Conservation (phyloP, 2,113 vertebrate species). For the Tapirus terrestris region DNA sequence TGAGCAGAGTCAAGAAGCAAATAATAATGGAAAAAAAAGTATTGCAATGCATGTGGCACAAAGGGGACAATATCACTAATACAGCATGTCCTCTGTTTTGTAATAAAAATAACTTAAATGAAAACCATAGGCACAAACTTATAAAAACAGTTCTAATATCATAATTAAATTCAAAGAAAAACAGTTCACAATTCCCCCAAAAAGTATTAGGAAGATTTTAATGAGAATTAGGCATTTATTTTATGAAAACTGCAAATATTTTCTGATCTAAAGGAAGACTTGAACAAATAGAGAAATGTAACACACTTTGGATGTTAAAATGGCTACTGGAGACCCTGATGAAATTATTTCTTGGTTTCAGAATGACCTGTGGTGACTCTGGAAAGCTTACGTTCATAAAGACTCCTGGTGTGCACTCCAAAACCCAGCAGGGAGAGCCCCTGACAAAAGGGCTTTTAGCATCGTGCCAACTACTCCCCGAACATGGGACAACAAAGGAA, state of each 20-base stretch:
- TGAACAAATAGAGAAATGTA: not conserved
- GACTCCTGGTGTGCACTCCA: too few relatives aligned
- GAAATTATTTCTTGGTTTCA: not conserved
- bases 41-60: too few relatives aligned
- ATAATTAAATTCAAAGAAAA: not conserved
- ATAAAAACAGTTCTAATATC: not conserved
- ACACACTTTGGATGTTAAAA: not conserved
- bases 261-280: not conserved
- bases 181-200: not conserved
- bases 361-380: not conserved
- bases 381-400: too few relatives aligned
- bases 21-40: not conserved
- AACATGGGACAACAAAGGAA: too few relatives aligned
- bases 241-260: not conserved
- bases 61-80: not conserved
- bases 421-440: rapidly evolving
- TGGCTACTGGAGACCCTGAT: not conserved
- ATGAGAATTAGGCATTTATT: not conserved
- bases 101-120: not conserved
- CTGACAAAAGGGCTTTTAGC: too few relatives aligned
- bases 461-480: too few relatives aligned
- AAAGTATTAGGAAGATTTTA: not conserved
- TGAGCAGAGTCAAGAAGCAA: not conserved
- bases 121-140: not conserved
- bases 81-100: not conserved